Base-by-base conservation (phyloP, 2,797 vertebrate species). In the Morus bassanus region DNA sequence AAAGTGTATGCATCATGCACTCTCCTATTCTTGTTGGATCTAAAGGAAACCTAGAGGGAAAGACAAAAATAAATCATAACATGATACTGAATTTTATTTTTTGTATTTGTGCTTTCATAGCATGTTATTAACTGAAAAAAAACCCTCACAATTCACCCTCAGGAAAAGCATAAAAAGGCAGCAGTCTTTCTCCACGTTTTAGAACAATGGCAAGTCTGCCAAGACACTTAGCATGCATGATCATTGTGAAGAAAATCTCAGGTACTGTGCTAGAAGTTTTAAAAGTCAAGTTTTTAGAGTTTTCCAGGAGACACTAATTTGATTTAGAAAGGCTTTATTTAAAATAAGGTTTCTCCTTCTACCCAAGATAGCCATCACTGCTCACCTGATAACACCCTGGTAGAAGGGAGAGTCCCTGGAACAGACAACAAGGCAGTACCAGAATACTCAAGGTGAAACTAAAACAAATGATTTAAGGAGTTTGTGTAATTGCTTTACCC, bases 1-100 rank as follows among this genome's bases (percentile, higher is more conserved):
- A 88, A 95, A 91, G 60, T 75, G 94, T 78, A 97, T 46, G 84
- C 84, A 91, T 81, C 76, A 54, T 30, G 35, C 9, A 43, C 33
- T 67, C 48, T 65, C 95, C 91, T 94, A 65, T 95, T 95, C 94
- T 96, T 90, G 85, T 48, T 92, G 94, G 83, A 84, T 96, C 94
- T 92, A 95, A 97, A 85, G 70, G 97, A 97, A 98, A 96, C 83
- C 94, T 97, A 95, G 22, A 69, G 17, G 92, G 61, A 85, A 82
- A 91, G 41, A 50, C 28, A 77, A 74, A 90, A 77, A 68, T 18
- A 87, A 84, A 56, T 18, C 56, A 35, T 37, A 69, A 88, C 15
- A 53, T 4, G 13, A 88, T 24, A n/a, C 9, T 48, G 31, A 73
- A 31, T 73, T 90, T 73, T 82, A 45, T 51, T 89, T 91, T 94